Evolutionary conservation across 2,797 vertebrate species (phyloP).

Genomic region (Halcyon leucocephala): DNA sequence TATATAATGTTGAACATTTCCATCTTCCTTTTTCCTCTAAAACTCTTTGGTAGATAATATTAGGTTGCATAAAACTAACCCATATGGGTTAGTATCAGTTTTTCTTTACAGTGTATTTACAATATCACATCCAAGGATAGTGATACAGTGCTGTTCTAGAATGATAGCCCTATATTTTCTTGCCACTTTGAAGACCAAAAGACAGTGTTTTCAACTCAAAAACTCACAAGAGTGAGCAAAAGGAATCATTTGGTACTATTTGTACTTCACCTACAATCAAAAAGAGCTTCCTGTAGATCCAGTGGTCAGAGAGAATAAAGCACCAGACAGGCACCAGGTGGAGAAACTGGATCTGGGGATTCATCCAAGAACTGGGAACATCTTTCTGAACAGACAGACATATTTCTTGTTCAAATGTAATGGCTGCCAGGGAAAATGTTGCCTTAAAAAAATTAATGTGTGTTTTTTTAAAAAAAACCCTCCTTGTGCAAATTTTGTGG

Average conservation of each 20-base stretch:
- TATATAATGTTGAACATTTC: neutral
- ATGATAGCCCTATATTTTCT: neutral
- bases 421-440: conserved; percentile 44
- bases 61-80: neutral
- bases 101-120: neutral
- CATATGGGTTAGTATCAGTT: neutral
- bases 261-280: neutral
- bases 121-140: neutral
- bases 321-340: conserved; percentile 48
- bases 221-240: neutral
- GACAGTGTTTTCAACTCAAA: neutral
- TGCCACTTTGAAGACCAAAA: neutral
- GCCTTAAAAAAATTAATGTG: neutral
- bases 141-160: neutral
- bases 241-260: neutral
- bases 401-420: conserved; percentile 21
- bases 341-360: conserved; percentile 56
- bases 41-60: neutral
- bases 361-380: conserved; percentile 42
- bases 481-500: neutral
- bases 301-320: conserved; percentile 40
- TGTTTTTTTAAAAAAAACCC: neutral
- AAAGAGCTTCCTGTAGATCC: conserved; percentile 18
- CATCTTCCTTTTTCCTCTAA: neutral
- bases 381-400: conserved; percentile 32